Base-by-base conservation (phyloP, 2,797 vertebrate species). In the Jordanella pulchra region DNA sequence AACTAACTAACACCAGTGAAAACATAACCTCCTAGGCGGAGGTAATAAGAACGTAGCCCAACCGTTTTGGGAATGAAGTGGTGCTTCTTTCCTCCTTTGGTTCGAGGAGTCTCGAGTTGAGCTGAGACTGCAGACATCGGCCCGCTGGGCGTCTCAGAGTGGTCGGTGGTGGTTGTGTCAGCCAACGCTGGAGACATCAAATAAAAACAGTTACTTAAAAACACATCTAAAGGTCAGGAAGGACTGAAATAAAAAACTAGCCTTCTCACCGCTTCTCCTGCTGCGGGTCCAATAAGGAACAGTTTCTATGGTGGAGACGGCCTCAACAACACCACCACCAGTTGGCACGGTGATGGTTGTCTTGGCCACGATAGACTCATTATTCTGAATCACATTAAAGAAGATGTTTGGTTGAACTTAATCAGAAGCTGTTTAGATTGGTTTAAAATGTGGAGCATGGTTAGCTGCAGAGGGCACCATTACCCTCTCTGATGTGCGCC, bases 51-150 rank as follows among this genome's bases (percentile, higher is more conserved):
- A 55, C 44, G 44, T 0, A 13, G 30, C 14, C 79, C 50, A 92
- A 98, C 97, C 71, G 97, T 98, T 92, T 97, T 97, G 0, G 96
- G 89, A n/a, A 95, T 90, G 44, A 98, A 98, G 11, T 96, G 93
- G 3, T 98, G 97, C 72, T 95, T 95, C 80, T 95, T 95, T 85
- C 92, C 93, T 13, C 81, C 89, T 0, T 86, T 95, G 76, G 23
- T 83, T 78, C 93, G 94, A 0, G 94, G 95, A 13, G 95, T 96
- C 78, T 79, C 76, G 15, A 65, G 65, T 4, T 72, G 67, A 21
- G 65, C 42, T 14, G 79, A 89, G 28, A 76, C 78, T 11, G 94
- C 83, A 0, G 85, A 77, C 30, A 93, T 93, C 0, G 73, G 50
- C 71, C 81, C 94, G 63, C 88, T 70, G 21, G 90, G 91, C 76